Conservation (phyloP, 2,113 vertebrate species). For the Glaucidium brasilianum region DNA sequence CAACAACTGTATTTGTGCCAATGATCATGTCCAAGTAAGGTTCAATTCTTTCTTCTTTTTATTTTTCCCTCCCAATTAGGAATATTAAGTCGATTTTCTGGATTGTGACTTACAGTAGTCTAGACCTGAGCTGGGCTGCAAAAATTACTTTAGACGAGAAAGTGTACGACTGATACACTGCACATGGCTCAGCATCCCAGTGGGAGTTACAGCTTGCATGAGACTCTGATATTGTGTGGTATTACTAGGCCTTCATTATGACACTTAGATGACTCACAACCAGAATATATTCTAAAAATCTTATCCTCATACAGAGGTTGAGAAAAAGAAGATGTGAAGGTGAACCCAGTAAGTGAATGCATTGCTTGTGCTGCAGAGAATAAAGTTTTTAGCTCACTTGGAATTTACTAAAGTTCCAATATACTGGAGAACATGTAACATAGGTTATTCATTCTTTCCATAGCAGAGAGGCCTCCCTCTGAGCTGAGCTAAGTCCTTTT, state of each 20-base stretch:
- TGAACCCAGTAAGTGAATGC: neutral
- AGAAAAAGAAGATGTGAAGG: neutral
- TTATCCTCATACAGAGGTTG: neutral
- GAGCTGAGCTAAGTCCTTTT: neutral
- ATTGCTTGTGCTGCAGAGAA: neutral
- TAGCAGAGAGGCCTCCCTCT: neutral
- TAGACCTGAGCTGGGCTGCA: neutral
- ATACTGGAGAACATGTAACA: neutral
- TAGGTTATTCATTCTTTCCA: conserved; percentile 43
- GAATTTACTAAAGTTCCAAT: conserved; percentile 21
- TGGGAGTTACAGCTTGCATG: neutral
- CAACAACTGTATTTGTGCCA: neutral
- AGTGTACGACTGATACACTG: neutral
- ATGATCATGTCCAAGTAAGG: neutral
- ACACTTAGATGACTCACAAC: conserved; percentile 12
- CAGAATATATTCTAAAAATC: conserved; percentile 1
- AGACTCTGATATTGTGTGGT: neutral
- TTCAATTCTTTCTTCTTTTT: neutral
- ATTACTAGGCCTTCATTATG: neutral
- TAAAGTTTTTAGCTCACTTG: neutral
- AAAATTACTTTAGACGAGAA: neutral
- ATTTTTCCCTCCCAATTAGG: neutral
- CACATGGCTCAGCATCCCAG: neutral
- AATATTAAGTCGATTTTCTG: neutral
- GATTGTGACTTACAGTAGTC: neutral